Evolutionary conservation across 2,113 vertebrate species (phyloP), one percentile per base, ranked within the genome.

Genomic region (Alouatta palliata): DNA sequence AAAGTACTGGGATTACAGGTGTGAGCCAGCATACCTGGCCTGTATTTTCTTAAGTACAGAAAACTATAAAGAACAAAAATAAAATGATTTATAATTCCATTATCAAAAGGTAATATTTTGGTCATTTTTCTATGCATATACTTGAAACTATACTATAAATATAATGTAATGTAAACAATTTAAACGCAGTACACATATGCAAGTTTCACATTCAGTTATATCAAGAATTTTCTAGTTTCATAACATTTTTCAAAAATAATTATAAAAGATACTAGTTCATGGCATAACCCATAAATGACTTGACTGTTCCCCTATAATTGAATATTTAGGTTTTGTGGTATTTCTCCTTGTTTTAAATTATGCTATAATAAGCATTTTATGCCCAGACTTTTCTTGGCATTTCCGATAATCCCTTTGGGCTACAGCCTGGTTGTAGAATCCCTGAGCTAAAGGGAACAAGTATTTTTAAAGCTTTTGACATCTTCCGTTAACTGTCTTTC

Each of bases 21-120:
- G 12, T 43, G 40, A 25, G 40, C 23, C 71, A 75, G 23, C 73
- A 30, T 2, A 27, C 13, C 27, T 43, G 25, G 40, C 32, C 66
- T 54, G 7, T 92, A 90, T 70, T 95, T 92, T 92, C 58, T 96
- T 87, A 96, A 94, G 86, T 70, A 64, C 58, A 92, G 64, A 87
- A 93, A 73, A 87, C 20, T 64, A 94, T 81, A 52, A 82, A 82
- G 27, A 64, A 64, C 61, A 64, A 64, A 64, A 94, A 73, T 88
- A 86, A 96, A 83, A 83, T 76, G 58, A 87, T 35, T 27, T 35
- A 90, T 77, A 90, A 94, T 79, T 81, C 32, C 16, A 66, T 71
- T 35, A 83, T 79, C 87, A 83, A 89, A 92, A 96, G 45, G 80
- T 87, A 92, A 81, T 32, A 12, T 96, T 92, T 96, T 91, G 20